Evolutionary conservation across 2,797 vertebrate species (phyloP).

Genomic region (Euphonia xanthogaster): DNA sequence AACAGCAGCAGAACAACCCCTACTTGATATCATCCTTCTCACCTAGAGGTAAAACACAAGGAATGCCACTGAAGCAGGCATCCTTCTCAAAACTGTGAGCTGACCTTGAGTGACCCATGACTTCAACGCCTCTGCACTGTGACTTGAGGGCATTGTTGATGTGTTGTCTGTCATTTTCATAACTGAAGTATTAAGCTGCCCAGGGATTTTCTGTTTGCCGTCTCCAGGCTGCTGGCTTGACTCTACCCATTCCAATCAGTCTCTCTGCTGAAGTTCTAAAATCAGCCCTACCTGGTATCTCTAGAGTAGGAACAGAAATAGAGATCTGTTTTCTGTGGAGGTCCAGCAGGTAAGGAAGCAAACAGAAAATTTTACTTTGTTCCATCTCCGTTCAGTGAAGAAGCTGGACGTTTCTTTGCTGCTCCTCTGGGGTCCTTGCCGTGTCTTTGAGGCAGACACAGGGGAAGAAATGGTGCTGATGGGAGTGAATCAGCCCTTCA

Average conservation of each 20-base stretch:
- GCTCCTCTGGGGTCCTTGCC: neutral
- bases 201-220: neutral
- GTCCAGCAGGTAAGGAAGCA: neutral
- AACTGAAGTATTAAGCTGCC: neutral
- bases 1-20: neutral
- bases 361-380: neutral
- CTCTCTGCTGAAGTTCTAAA: neutral
- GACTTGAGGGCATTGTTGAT: neutral
- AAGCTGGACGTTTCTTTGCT: neutral
- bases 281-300: neutral
- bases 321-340: neutral
- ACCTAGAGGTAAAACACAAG: neutral
- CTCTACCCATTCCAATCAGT: neutral
- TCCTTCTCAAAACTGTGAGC: neutral
- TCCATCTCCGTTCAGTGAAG: slow-evolving; percentile 3
- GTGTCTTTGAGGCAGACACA: slow-evolving; percentile 55
- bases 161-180: neutral
- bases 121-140: neutral
- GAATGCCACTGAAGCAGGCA: neutral
- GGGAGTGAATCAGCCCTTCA: slow-evolving; percentile 78
- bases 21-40: neutral
- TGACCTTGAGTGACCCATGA: neutral
- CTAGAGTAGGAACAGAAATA: neutral
- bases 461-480: slow-evolving; percentile 71
- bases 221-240: neutral